Conservation (phyloP, 2,113 vertebrate species). For the Deroptyus accipitrinus region DNA sequence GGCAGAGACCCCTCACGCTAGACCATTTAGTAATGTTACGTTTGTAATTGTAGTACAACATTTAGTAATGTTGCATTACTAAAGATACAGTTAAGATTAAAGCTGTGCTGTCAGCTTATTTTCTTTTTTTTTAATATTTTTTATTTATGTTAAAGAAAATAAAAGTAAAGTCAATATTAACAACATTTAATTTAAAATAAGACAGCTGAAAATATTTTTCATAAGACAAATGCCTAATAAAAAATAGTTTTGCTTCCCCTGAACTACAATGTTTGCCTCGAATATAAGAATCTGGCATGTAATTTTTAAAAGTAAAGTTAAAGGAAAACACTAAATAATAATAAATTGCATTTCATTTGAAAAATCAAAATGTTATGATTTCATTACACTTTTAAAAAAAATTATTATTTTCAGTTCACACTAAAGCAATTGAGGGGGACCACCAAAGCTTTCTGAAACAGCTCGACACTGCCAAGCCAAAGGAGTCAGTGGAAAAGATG, state of each 20-base stretch:
- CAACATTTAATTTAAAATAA: neutral
- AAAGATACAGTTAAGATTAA: constrained; percentile 20
- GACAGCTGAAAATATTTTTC: neutral
- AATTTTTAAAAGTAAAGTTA: neutral
- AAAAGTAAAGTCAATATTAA: neutral
- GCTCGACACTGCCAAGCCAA: neutral
- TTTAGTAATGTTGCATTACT: neutral
- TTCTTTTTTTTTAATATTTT: neutral
- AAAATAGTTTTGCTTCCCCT: neutral
- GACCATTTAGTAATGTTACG: neutral
- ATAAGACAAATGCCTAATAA: neutral
- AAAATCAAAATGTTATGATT: neutral
- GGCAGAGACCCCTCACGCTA: neutral
- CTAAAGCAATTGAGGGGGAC: neutral
- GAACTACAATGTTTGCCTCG: neutral
- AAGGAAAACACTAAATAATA: neutral
- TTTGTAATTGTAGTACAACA: too few species aligned
- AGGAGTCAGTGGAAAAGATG: neutral
- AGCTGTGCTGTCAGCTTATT: neutral
- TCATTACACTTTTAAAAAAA: neutral
- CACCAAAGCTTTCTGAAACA: neutral
- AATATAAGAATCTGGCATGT: neutral
- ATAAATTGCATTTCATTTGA: neutral
- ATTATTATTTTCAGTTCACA: neutral
- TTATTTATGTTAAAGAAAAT: neutral